Evolutionary conservation across 2,797 vertebrate genomes (phyloP).

Genomic region (Neopelma chrysocephalum): DNA sequence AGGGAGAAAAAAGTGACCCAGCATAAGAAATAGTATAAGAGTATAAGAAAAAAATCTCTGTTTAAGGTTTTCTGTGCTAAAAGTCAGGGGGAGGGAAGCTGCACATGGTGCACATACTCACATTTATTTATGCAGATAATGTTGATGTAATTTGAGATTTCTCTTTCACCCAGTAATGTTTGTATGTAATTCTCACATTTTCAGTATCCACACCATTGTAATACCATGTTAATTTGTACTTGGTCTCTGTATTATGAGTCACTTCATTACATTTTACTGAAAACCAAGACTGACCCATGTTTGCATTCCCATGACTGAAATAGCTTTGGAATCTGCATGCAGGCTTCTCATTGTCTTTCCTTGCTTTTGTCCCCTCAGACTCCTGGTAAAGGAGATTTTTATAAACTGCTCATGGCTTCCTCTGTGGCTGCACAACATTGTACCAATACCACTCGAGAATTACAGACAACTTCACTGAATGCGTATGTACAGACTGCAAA

Average conservation of each 20-base stretch:
- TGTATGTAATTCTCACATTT: neutral
- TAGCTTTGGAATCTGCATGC: neutral
- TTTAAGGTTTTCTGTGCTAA: neutral
- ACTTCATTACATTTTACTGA: neutral
- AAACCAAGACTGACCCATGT: neutral
- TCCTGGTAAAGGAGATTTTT: neutral
- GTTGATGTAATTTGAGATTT: neutral
- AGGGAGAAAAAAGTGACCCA: neutral
- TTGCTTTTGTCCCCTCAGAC: constrained; percentile 9
- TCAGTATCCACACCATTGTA: neutral
- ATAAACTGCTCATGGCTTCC: neutral
- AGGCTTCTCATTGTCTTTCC: constrained; percentile 10
- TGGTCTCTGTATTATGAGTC: neutral
- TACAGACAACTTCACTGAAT: neutral
- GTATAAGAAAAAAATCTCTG: neutral
- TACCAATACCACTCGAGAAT: neutral
- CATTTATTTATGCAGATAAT: neutral
- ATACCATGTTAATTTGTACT: neutral
- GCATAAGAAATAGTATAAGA: neutral
- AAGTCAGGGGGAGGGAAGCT: neutral
- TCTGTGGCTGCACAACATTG: neutral
- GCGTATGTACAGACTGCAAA: neutral
- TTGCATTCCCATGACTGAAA: constrained; percentile 50
- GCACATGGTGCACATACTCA: neutral
- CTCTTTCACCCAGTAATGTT: neutral